Percentiles rank a stretch among this genome's conserved stretches.
phyloP scores from a whole-genome alignment of 2,888 invertebrate genomes.

The Pediacus dermestoides region DNA sequence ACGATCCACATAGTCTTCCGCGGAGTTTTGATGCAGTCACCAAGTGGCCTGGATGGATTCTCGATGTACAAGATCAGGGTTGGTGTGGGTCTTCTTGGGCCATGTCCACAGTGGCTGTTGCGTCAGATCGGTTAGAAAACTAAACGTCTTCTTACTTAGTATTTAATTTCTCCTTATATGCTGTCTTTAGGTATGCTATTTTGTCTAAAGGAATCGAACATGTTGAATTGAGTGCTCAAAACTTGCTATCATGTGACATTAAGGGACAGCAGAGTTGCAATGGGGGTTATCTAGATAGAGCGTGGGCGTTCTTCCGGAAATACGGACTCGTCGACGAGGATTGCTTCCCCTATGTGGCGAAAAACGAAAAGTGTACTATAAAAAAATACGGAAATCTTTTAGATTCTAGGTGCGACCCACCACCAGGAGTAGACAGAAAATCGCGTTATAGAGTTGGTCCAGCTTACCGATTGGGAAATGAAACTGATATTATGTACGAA shows the following conservation, averaged over 20 bases:
- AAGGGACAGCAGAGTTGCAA: constrained; percentile 75
- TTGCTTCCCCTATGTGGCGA: constrained; percentile 79
- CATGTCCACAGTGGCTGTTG: constrained; percentile 76
- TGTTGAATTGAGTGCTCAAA: constrained; percentile 75
- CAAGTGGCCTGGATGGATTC: constrained; percentile 72
- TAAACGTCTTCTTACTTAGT: no score
- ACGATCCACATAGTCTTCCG: constrained; percentile 62
- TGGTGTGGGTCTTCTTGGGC: constrained; percentile 93
- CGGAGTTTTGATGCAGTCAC: constrained; percentile 70
- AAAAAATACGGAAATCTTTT: constrained; percentile 49
- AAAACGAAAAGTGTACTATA: constrained; percentile 62
- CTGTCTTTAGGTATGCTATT: constrained; percentile 64
- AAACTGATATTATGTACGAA: constrained; percentile 87
- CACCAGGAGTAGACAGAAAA: constrained; percentile 54
- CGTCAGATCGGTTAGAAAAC: constrained; percentile 77
- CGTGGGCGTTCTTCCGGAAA: constrained; percentile 84
- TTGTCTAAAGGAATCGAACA: constrained; percentile 77
- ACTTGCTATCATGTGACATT: constrained; percentile 80
- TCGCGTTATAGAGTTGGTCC: constrained; percentile 71
- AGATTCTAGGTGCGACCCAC: constrained; percentile 56
- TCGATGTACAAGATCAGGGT: constrained; percentile 68
- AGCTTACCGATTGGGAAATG: constrained; percentile 69
- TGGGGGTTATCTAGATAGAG: constrained; percentile 86
- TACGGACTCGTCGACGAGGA: constrained; percentile 76
- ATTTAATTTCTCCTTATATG: constrained; percentile 14